phyloP scores from a whole-genome alignment of 1,140 invertebrate genomes.

The Lanistes nyassanus region DNA sequence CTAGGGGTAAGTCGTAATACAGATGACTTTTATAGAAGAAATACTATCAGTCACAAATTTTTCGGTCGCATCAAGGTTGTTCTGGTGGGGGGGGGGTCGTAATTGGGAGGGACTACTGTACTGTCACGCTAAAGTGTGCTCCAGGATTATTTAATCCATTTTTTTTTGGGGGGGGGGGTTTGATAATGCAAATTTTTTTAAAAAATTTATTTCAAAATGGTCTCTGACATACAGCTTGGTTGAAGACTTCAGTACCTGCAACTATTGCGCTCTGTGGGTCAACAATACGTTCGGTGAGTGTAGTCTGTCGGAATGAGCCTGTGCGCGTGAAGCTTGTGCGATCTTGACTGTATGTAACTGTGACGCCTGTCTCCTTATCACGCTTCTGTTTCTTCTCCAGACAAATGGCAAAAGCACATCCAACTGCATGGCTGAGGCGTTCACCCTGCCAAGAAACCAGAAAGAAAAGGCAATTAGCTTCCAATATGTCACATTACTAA shows the following conservation, averaged over 20 bases:
- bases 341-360: slow-evolving; percentile 91
- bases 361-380: slow-evolving; percentile 91
- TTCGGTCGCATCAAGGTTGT: no score
- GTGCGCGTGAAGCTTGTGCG: slow-evolving; percentile 93
- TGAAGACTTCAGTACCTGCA: slow-evolving; percentile 45
- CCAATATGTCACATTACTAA: neutral
- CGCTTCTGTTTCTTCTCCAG: slow-evolving; percentile 96
- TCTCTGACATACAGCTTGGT: no score
- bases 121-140: no score
- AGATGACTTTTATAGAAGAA: no score
- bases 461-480: slow-evolving; percentile 5
- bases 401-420: slow-evolving; percentile 98
- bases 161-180: no score
- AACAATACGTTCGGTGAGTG: slow-evolving; percentile 81
- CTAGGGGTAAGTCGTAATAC: no score
- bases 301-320: slow-evolving; percentile 85
- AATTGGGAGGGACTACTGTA: no score
- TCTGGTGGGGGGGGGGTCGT: no score
- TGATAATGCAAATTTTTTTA: no score
- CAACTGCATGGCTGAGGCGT: slow-evolving; percentile 96
- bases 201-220: no score
- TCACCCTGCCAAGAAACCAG: slow-evolving; percentile 78
- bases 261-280: slow-evolving; percentile 72
- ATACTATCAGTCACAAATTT: no score
- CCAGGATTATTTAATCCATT: no score